phyloP scores from a whole-genome alignment of 1,140 invertebrate species.

The Vanessa atalanta region DNA sequence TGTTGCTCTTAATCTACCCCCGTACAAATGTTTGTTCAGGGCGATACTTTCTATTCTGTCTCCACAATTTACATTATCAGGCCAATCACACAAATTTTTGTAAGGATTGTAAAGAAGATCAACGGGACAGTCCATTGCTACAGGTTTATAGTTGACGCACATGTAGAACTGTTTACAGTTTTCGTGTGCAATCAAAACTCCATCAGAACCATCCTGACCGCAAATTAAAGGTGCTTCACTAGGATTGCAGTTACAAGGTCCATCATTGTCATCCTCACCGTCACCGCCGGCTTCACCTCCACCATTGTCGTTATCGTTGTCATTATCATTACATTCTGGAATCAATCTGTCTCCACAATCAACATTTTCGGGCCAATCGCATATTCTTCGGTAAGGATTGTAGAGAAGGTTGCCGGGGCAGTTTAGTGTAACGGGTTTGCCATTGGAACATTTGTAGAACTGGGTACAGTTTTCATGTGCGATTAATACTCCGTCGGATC shows the following conservation, averaged over 20 bases:
- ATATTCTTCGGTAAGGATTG: conserved; percentile 80
- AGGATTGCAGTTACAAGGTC: conserved; percentile 33
- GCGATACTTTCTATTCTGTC: conserved; percentile 4
- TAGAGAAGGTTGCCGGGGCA: conserved; percentile 76
- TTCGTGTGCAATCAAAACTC: conserved; percentile 43
- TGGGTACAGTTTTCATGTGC: conserved; percentile 57
- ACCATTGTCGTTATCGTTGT: conserved; percentile 3
- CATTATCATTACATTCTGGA: background rate
- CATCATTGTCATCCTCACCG: background rate
- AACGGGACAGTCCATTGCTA: conserved; percentile 28
- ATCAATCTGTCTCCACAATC: conserved; percentile 40
- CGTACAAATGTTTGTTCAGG: too few species aligned
- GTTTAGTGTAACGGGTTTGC: conserved; percentile 51
- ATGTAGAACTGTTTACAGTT: conserved; percentile 52
- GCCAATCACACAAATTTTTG: conserved; percentile 66
- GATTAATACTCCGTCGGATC: conserved; percentile 44
- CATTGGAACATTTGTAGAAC: conserved; percentile 52
- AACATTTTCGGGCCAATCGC: conserved; percentile 83
- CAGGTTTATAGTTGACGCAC: conserved; percentile 38
- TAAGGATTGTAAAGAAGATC: conserved; percentile 46
- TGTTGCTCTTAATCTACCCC: too few species aligned
- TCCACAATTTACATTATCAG: conserved; percentile 48
- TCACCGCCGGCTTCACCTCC: conserved; percentile 10
- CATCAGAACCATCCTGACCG: conserved; percentile 33
- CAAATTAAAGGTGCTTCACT: conserved; percentile 45